Base-by-base conservation (phyloP, 1,140 invertebrate species). In the Bombus affinis region DNA sequence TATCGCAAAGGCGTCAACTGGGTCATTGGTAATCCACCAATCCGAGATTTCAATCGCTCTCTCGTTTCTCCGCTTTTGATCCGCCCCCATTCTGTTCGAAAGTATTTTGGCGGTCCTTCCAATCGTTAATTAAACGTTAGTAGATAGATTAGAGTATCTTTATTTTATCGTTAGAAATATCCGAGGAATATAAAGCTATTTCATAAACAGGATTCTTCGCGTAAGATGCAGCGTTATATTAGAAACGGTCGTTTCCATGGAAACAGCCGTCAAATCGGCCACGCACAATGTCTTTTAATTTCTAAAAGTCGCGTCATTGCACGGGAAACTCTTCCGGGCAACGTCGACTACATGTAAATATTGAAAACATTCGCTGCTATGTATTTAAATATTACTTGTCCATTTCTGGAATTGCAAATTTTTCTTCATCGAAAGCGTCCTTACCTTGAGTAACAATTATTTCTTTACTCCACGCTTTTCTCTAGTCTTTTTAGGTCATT, bases 131-230 rank as follows among this genome's bases (percentile, higher is more conserved):
- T 42, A 59, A 81, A 81, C 37, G 70, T 42, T 77, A 42, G n/a
- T 57, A n/a, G 42, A 15, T 78, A 68, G 32, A 32, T 32, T 32
- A 32, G 39, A 47, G 66, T 35, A 9, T 25, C 18, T 18, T 37
- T 68, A 10, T 35, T 66, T 78, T 37, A 65, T 59, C 25, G 32
- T 8, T 66, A 73, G 70, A 85, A 44, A 70, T 73, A 53, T 81
- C 15, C 28, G 68, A 39, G 57, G 78, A 81, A 81, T 74, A 62
- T 25, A 32, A 35, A 85, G 42, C 44, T 80, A 85, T 81, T 18
- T 65, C 6, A 32, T 66, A 47, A 59, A 59, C 9, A 57, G n/a
- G 66, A 57, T 3, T 15, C 35, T 28, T 59, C 35, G 32, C 39
- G 62, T 44, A 35, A 15, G 32, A 59, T 39, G 22, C n/a, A 22